A percentile compares a stretch with the other conserved stretches of the same genome.
phyloP scores from a whole-genome alignment of 1,140 invertebrate species.

The Eumaeus atala region DNA sequence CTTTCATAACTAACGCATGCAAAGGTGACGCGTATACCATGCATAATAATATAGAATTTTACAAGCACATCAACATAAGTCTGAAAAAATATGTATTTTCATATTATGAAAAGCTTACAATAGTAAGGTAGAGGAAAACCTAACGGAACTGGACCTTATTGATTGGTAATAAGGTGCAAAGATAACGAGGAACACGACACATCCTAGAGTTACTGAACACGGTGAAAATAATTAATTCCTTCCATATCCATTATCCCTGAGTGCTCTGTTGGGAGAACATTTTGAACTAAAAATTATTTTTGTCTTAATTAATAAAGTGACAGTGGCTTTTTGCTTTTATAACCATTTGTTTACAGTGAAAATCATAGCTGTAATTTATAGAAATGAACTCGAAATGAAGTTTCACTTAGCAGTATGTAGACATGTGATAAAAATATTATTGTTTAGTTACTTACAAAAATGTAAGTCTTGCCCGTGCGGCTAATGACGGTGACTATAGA shows the following conservation, averaged over 20 bases:
- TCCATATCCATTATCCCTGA: conserved; percentile 38
- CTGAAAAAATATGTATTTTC: background rate
- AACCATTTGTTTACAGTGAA: background rate
- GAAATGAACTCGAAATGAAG: too few relatives aligned
- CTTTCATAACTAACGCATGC: too few relatives aligned
- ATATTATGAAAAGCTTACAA: conserved; percentile 8
- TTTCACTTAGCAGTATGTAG: too few relatives aligned
- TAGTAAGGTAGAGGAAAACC: background rate
- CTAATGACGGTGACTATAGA: too few relatives aligned
- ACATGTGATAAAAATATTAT: too few relatives aligned
- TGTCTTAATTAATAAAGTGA: conserved; percentile 9
- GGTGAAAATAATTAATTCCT: conserved; percentile 46
- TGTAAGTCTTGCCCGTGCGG: too few relatives aligned
- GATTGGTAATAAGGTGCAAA: background rate
- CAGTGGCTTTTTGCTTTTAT: conserved; percentile 4
- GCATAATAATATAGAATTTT: too few relatives aligned
- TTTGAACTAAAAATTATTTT: conserved; percentile 6
- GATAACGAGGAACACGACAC: background rate
- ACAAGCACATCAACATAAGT: too few relatives aligned
- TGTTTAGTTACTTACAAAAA: too few relatives aligned
- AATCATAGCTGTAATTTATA: background rate
- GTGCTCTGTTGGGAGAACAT: conserved; percentile 20
- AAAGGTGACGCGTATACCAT: too few relatives aligned
- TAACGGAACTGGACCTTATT: background rate
- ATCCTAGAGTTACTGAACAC: conserved; percentile 27